Percentiles rank a stretch among this genome's conserved stretches.
These are phyloP conservation scores for Tauraco hartlaubi DNA, from an alignment of 2,797 vertebrate species.

Conservation along the genomic window DNA sequence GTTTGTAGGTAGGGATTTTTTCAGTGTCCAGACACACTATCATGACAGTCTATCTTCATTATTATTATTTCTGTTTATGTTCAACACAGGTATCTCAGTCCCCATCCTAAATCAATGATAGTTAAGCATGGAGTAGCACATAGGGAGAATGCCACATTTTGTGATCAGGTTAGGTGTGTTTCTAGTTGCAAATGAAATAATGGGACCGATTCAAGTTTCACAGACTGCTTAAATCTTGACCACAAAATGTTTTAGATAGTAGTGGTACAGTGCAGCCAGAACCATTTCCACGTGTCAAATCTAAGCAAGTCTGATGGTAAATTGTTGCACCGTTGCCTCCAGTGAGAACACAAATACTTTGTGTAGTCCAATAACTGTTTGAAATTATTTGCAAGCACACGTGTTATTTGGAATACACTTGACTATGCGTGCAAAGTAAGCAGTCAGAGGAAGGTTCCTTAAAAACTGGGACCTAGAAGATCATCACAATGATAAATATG, in stretches of 20 bases:
- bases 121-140: neutral
- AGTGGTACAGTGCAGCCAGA: neutral
- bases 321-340: neutral
- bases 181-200: neutral
- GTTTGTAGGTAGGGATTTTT: neutral
- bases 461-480: neutral
- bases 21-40: neutral
- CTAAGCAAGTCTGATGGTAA: neutral
- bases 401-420: neutral
- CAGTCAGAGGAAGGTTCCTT: neutral
- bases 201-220: neutral
- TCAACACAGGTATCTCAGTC: neutral
- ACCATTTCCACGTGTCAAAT: neutral
- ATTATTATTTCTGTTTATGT: neutral
- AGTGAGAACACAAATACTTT: neutral
- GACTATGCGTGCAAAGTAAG: fast-evolving
- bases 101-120: fast-evolving
- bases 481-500: neutral
- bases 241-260: neutral
- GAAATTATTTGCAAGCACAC: neutral
- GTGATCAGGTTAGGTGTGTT: neutral
- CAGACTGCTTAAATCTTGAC: neutral
- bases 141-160: neutral
- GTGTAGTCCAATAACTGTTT: neutral
- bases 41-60: neutral